Base-by-base conservation (phyloP, 2,888 invertebrate species). In the Lithophane leautieri region DNA sequence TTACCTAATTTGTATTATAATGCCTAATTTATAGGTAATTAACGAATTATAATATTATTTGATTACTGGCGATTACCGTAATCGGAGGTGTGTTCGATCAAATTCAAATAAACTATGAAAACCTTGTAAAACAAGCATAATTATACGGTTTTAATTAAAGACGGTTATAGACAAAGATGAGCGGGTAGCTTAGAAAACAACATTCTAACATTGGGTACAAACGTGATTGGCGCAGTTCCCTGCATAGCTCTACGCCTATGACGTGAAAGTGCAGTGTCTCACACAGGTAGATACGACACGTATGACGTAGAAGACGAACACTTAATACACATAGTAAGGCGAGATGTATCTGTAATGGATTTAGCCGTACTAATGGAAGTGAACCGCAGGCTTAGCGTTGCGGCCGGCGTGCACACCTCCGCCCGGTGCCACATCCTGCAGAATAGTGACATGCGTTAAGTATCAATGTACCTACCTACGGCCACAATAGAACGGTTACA, bases 301-400 rank as follows among this genome's bases (percentile, higher is more conserved):
- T 50, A 50, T 50, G 50, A 50, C 50, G 56, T 63, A 61, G 61
- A 73, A 79, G 67, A 87, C 73, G 65, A 63, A 77, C 81, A 78
- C 80, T 82, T 85, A 85, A 80, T 68, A 76, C 76, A 71, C 72
- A 73, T 78, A 68, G 86, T 79, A 84, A 80, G 83, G 80, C 87
- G 88, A 92, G 90, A 91, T 90, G 91, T 93, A 91, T 91, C 91
- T 84, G 88, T 94, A 95, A 94, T 94, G 92, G 93, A 90, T 94
- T 94, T 92, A 93, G 90, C 91, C 90, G 86, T 90, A 90, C 93
- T 94, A 95, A 95, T 95, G 95, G 95, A 94, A 93, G 91, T 86
- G 88, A 91, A 94, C 95, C 95, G 92, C 95, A 94, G 89, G 90
- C 91, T 93, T 91, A 92, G 90, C 92, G 92, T 91, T 94, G 94